Percentiles rank a stretch among this genome's conserved stretches.
phyloP scores from a whole-genome alignment of 2,113 vertebrate genomes.

The Recurvirostra avosetta region DNA sequence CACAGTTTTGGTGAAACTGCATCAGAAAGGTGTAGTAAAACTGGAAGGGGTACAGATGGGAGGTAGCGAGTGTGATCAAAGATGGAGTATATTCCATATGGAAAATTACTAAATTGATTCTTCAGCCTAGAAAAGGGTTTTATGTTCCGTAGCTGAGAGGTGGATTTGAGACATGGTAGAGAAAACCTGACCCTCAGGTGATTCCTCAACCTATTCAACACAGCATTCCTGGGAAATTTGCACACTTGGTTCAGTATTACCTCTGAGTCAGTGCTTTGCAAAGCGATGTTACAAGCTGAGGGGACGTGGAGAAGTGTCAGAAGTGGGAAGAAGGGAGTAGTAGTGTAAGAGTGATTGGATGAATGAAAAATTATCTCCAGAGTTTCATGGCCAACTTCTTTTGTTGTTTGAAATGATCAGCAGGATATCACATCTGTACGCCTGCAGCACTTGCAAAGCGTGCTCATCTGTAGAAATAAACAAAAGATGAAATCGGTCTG shows the following conservation, averaged over 20 bases:
- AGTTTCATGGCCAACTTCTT: background rate
- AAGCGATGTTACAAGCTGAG: background rate
- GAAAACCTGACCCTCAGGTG: background rate
- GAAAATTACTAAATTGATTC: background rate
- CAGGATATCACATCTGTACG: background rate
- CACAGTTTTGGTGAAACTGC: background rate
- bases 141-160: background rate
- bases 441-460: background rate
- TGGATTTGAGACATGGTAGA: background rate
- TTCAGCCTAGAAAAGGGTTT: background rate
- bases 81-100: background rate
- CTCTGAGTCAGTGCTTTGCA: background rate
- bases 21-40: background rate
- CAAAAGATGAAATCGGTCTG: background rate
- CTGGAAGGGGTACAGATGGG: background rate
- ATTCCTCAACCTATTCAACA: background rate
- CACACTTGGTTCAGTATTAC: background rate
- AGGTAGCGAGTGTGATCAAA: background rate
- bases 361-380: background rate
- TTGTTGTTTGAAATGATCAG: background rate
- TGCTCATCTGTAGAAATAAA: background rate
- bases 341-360: background rate
- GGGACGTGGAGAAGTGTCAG: background rate
- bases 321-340: background rate
- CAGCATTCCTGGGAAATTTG: rapidly evolving